Evolutionary conservation across 2,113 vertebrate genomes (phyloP).

Genomic region (Hemichromis elongatus): DNA sequence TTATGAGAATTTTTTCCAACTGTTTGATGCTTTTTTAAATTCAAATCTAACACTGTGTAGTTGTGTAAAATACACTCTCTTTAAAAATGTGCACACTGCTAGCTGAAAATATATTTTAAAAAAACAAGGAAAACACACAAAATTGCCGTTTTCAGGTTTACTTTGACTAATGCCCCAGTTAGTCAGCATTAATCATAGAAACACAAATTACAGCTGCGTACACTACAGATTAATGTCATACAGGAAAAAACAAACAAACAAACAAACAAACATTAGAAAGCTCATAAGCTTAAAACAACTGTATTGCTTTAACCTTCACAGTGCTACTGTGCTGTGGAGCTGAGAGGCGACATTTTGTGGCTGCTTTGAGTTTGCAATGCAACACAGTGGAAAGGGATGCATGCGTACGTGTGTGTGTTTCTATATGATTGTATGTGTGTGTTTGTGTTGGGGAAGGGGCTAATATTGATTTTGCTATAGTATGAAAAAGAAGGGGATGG

Average conservation of each 20-base stretch:
- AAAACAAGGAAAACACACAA: not conserved
- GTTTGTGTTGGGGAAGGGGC: not conserved
- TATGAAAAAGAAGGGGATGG: conserved; percentile 41
- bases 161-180: not conserved
- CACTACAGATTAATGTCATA: not conserved
- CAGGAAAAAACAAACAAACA: not conserved
- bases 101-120: not conserved
- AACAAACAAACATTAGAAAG: not conserved
- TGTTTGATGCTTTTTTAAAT: not conserved
- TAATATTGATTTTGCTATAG: conserved; percentile 65
- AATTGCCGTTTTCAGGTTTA: not conserved
- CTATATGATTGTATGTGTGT: not conserved
- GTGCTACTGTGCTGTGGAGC: not conserved
- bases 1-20: not conserved
- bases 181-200: not conserved
- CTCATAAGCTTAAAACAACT: not conserved
- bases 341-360: conserved; percentile 42
- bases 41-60: not conserved
- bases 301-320: not conserved
- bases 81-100: not conserved
- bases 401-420: not conserved
- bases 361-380: conserved; percentile 1
- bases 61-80: not conserved
- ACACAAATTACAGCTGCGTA: not conserved
- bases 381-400: not conserved